These are phyloP conservation scores for Enteromius mattozi DNA, from an alignment of 2,797 vertebrate species.

Conservation along the genomic window DNA sequence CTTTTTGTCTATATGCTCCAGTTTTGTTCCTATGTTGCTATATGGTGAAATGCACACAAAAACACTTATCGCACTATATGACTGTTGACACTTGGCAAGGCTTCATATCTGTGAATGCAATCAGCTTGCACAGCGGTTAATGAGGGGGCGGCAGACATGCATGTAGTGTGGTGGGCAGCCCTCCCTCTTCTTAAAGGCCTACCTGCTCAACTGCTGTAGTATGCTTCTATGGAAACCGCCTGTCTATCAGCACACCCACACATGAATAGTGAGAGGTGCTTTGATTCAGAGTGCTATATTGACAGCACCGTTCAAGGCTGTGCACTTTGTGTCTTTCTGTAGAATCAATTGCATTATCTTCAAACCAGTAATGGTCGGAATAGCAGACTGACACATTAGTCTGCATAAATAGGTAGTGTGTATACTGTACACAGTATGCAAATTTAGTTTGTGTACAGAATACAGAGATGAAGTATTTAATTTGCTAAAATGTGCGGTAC, in stretches of 20 bases:
- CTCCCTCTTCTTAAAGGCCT: constrained; percentile 47
- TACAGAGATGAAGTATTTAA: not conserved
- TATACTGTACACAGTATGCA: not conserved
- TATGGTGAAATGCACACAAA: not conserved
- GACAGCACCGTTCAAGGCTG: constrained; percentile 41
- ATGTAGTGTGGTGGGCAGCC: constrained; percentile 48
- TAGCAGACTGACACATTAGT: not conserved
- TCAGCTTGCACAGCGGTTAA: constrained; percentile 10
- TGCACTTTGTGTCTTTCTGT: not conserved
- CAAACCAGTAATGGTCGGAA: not conserved
- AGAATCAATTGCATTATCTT: not conserved
- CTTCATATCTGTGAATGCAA: not conserved
- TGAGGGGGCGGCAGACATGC: constrained; percentile 7
- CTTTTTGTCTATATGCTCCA: not conserved
- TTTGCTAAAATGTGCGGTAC: not conserved
- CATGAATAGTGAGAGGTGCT: constrained; percentile 50
- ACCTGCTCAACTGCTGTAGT: constrained; percentile 62
- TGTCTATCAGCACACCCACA: constrained; percentile 74
- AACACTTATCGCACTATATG: not conserved
- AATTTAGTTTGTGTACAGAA: not conserved
- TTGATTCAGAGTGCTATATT: constrained; percentile 28
- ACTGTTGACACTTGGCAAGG: not conserved
- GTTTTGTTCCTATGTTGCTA: not conserved
- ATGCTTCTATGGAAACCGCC: constrained; percentile 76
- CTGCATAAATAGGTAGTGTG: not conserved